These are phyloP conservation scores for Tetrapedia diversipes DNA, from an alignment of 2,888 invertebrate species.

Conservation along the genomic window DNA sequence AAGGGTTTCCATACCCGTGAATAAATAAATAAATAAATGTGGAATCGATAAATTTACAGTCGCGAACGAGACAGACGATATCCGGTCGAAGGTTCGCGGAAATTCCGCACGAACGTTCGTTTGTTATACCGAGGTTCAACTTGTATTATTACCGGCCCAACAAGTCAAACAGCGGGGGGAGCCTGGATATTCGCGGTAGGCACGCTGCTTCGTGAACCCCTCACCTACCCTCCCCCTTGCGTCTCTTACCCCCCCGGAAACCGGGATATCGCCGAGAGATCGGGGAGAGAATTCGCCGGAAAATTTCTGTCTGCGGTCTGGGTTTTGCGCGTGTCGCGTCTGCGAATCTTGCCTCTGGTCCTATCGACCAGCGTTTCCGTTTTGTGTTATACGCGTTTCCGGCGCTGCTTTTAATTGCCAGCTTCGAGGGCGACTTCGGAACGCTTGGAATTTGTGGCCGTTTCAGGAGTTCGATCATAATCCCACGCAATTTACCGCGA, in stretches of 20 bases:
- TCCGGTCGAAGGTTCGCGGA: slow-evolving; percentile 52
- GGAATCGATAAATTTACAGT: slow-evolving; percentile 57
- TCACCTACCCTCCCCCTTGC: too few species aligned
- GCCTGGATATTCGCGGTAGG: slow-evolving; percentile 60
- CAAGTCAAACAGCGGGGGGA: slow-evolving; percentile 65
- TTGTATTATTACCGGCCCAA: slow-evolving; percentile 65
- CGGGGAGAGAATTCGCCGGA: slow-evolving; percentile 61
- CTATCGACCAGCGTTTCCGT: slow-evolving; percentile 11
- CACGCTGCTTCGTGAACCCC: slow-evolving; percentile 52
- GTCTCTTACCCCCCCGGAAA: slow-evolving; percentile 31
- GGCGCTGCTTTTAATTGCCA: background rate
- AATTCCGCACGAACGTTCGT: slow-evolving; percentile 61
- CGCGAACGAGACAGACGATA: slow-evolving; percentile 47
- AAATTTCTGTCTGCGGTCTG: slow-evolving; percentile 56
- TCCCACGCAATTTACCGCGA: too few species aligned
- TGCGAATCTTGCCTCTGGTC: slow-evolving; percentile 39
- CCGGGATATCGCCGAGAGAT: slow-evolving; percentile 60
- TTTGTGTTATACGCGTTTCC: background rate
- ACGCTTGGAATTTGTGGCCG: too few species aligned
- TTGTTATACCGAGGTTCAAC: slow-evolving; percentile 67
- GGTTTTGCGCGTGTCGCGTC: slow-evolving; percentile 56
- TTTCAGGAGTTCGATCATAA: too few species aligned
- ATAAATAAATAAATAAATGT: too few species aligned
- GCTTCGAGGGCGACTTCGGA: background rate
- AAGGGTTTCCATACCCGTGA: too few species aligned